Percentiles rank a stretch among this genome's conserved stretches.
These are phyloP conservation scores for Sphaeramia orbicularis DNA, from an alignment of 2,797 vertebrate species.

Conservation along the genomic window DNA sequence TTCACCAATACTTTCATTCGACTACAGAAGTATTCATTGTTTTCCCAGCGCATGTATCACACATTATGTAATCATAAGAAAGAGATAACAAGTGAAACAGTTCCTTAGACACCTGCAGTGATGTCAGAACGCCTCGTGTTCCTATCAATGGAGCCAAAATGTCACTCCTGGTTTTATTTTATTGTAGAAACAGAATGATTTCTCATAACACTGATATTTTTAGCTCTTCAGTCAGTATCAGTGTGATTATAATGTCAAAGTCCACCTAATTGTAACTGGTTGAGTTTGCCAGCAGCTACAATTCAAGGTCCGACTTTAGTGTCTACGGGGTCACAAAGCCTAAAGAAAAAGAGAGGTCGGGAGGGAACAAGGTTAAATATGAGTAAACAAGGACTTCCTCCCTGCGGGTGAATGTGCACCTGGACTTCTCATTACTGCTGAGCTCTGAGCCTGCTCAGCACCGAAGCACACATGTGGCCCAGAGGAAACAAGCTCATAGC, in stretches of 20 bases:
- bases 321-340: slow-evolving; percentile 35
- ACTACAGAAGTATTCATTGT: background rate
- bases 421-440: slow-evolving; percentile 80
- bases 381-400: slow-evolving; percentile 81
- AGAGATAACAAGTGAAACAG: background rate
- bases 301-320: background rate
- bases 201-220: slow-evolving; percentile 4
- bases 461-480: slow-evolving; percentile 70
- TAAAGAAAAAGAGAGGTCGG: slow-evolving; percentile 42
- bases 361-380: slow-evolving; percentile 64
- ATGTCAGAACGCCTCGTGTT: slow-evolving; percentile 9
- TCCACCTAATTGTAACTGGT: background rate
- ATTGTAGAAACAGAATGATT: background rate
- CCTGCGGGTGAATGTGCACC: slow-evolving; percentile 77
- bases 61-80: slow-evolving; percentile 12
- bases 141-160: slow-evolving; percentile 1
- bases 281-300: slow-evolving; percentile 5
- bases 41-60: background rate
- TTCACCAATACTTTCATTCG: background rate
- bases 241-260: background rate
- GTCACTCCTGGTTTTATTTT: slow-evolving; percentile 1
- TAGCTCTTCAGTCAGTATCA: background rate
- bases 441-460: slow-evolving; percentile 53
- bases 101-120: slow-evolving; percentile 19
- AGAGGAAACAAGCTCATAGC: slow-evolving; percentile 76